phyloP scores from a whole-genome alignment of 1,140 invertebrate genomes.

The Tetragnatha versicolor region DNA sequence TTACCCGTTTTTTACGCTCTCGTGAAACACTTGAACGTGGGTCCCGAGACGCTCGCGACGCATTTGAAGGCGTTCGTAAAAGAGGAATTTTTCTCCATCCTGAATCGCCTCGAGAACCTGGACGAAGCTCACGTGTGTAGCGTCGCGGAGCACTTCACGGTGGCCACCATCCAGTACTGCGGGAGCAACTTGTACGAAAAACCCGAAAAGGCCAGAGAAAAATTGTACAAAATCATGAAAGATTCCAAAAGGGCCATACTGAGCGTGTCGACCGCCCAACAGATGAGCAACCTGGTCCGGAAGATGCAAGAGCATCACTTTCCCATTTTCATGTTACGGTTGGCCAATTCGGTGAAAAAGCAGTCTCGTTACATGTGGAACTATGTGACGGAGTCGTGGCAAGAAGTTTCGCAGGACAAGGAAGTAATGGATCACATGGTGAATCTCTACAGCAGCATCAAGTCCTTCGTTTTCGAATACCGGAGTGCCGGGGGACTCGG shows the following conservation, averaged over 20 bases:
- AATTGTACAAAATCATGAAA: neutral
- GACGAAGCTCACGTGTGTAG: neutral
- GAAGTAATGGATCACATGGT: neutral
- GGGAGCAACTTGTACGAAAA: neutral
- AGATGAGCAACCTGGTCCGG: neutral
- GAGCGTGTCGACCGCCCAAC: neutral
- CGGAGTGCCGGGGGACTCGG: neutral
- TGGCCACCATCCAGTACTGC: neutral
- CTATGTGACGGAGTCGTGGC: slow-evolving; percentile 3
- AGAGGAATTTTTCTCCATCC: neutral
- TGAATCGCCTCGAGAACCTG: neutral
- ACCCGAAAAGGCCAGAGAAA: neutral
- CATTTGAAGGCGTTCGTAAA: neutral
- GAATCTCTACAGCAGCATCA: neutral
- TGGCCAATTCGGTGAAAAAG: neutral
- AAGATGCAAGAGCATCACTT: slow-evolving; percentile 19
- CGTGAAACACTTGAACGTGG: neutral
- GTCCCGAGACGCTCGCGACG: neutral
- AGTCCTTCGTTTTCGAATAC: neutral
- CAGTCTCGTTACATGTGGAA: neutral
- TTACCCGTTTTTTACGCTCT: slow-evolving; percentile 29
- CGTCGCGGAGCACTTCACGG: neutral
- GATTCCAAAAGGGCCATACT: neutral
- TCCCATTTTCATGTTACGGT: neutral
- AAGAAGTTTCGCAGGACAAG: neutral